Base-by-base conservation (phyloP, 92 coral and sea anemone genomes). In the Epizoanthus rinbou region DNA sequence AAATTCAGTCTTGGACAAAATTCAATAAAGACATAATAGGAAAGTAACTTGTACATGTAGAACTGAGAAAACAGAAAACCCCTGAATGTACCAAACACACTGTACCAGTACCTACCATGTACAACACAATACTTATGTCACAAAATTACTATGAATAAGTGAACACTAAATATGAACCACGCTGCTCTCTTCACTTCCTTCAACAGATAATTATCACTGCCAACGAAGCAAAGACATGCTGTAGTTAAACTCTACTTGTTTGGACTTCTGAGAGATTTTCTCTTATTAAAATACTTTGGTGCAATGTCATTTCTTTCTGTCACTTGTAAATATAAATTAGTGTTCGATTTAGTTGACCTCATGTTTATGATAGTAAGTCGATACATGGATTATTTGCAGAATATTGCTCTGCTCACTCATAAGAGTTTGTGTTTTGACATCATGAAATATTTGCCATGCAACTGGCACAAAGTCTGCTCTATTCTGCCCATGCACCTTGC, bases 221-320 rank as follows among this genome's bases (percentile, higher is more conserved):
- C 54, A 9, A 47, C 35, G 22, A 78, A 21, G 25, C 43, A 69
- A 78, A 78, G 71, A 69, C 17, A 41, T 58, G 4, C 10, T 59
- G 33, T 57, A 8, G 54, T 9, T 47, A 47, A 37, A 47, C 54
- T 47, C 54, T 47, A 75, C 69, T 11, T 18, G 53, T 60, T 57
- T 2, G 82, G 43, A 78, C 57, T 62, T 59, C 70, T 39, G 22
- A 11, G 56, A 45, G 65, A 72, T 50, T 72, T 24, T 57, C 64
- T 76, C 57, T 57, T 78, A 78, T 78, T 78, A 78, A 78, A 78
- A 78, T 78, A 78, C 82, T 78, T 41, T 78, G 16, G 57, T 78
- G 82, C 54, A 59, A 33, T 78, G 19, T 9, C 76, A n/a, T 39
- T 71, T 21, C 35, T 21, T 41, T 22, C 52, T 7, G 58, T 62